A percentile compares a stretch with the other conserved stretches of the same genome.
These are phyloP conservation scores for Leptinotarsa haldemani DNA, from an alignment of 2,888 invertebrate species.

Conservation along the genomic window DNA sequence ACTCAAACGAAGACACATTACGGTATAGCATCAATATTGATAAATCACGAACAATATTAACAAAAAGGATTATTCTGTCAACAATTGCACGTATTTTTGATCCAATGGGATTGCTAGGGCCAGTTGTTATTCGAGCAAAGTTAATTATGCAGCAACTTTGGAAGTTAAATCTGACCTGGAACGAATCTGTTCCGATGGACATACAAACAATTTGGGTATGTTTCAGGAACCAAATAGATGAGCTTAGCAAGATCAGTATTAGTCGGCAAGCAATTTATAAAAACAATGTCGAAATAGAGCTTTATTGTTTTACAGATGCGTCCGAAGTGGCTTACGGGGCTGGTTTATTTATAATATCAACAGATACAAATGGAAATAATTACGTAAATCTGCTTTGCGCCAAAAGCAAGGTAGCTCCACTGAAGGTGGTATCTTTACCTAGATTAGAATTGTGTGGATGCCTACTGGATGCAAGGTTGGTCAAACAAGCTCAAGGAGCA, in stretches of 20 bases:
- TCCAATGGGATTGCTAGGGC: constrained; percentile 27
- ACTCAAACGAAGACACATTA: neutral
- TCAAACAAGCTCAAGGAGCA: neutral
- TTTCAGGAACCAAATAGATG: constrained; percentile 14
- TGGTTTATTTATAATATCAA: constrained; percentile 1
- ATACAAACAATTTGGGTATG: constrained; percentile 14
- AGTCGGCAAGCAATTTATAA: neutral
- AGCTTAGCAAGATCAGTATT: constrained; percentile 7
- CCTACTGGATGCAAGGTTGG: neutral
- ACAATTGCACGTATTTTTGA: constrained; percentile 22
- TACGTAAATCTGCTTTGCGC: constrained; percentile 11
- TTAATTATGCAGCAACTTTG: constrained; percentile 32
- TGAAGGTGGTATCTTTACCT: constrained; percentile 17
- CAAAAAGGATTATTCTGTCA: constrained; percentile 22
- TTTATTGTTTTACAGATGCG: constrained; percentile 22
- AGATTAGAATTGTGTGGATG: neutral
- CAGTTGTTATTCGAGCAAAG: constrained; percentile 25
- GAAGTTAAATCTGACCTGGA: constrained; percentile 29
- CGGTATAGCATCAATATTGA: neutral
- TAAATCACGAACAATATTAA: neutral
- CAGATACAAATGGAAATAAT: neutral
- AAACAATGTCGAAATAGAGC: neutral
- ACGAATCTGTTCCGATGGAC: constrained; percentile 25
- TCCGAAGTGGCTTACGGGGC: constrained; percentile 12
- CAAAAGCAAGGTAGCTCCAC: constrained; percentile 20